A percentile compares a stretch with the other conserved stretches of the same genome.
Evolutionary conservation across 2,113 vertebrate genomes (phyloP).

Genomic region (Sitta europaea): DNA sequence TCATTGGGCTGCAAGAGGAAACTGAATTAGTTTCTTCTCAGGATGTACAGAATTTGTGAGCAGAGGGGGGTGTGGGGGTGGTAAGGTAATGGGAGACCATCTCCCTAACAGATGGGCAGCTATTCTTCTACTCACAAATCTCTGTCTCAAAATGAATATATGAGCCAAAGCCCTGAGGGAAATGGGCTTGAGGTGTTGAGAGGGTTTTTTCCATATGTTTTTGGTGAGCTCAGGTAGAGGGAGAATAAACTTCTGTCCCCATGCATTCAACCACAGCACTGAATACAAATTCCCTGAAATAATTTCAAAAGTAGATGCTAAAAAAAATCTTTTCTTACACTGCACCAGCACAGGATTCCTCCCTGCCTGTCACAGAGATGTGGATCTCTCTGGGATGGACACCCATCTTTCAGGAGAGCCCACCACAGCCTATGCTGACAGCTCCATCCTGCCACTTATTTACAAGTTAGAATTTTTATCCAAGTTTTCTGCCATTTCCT

Average conservation of each 20-base stretch:
- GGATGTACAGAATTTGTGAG: background rate
- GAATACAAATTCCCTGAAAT: background rate
- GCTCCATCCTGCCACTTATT: background rate
- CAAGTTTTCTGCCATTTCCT: background rate
- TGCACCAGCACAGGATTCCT: background rate
- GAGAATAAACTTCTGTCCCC: background rate
- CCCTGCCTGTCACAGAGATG: background rate
- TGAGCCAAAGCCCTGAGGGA: background rate
- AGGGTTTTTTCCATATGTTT: background rate
- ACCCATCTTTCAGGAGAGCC: background rate
- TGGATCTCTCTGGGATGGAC: background rate
- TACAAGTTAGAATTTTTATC: background rate
- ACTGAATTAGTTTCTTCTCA: background rate
- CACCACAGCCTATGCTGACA: background rate
- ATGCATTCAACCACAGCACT: background rate
- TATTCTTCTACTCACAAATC: background rate
- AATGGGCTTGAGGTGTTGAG: background rate
- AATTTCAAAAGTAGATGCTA: background rate
- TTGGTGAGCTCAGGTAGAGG: background rate
- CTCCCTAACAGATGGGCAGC: conserved; percentile 11
- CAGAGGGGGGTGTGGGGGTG: background rate
- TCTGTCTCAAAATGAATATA: background rate
- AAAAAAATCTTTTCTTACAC: background rate
- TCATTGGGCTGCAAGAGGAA: background rate
- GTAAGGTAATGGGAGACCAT: background rate